A percentile compares a stretch with the other conserved stretches of the same genome.
phyloP scores from a whole-genome alignment of 64 coral and sea anemone genomes.

The Montipora capricornis region DNA sequence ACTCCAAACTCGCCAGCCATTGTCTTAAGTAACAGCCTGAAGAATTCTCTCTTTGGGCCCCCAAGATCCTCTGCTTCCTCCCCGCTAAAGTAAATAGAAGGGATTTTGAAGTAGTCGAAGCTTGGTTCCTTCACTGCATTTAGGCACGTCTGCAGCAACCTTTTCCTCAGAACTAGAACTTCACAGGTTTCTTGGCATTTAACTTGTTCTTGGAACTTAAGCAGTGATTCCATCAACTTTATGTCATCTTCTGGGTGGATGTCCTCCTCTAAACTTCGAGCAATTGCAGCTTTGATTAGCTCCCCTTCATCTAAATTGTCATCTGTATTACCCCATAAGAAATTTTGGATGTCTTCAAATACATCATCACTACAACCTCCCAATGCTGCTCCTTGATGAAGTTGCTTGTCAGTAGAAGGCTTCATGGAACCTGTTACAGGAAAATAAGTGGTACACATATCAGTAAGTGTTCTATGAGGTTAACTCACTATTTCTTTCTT shows the following conservation, averaged over 20 bases:
- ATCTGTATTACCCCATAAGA: slow-evolving; percentile 43
- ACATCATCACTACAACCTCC: slow-evolving; percentile 29
- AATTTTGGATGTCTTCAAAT: slow-evolving; percentile 35
- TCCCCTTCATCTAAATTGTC: slow-evolving; percentile 56
- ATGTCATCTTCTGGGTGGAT: slow-evolving; percentile 37
- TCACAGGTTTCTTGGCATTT: slow-evolving; percentile 27
- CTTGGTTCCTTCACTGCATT: slow-evolving; percentile 6
- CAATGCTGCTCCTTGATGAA: neutral
- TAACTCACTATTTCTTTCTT: slow-evolving; percentile 1
- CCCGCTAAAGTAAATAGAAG: slow-evolving; percentile 45
- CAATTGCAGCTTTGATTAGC: slow-evolving; percentile 61
- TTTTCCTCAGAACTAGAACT: slow-evolving; percentile 61
- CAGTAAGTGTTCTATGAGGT: slow-evolving; percentile 1
- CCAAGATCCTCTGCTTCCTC: slow-evolving; percentile 42
- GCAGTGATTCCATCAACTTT: slow-evolving; percentile 10
- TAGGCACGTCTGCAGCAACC: slow-evolving; percentile 56
- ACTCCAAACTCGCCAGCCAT: slow-evolving; percentile 48
- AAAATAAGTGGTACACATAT: neutral
- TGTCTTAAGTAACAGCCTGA: slow-evolving; percentile 53
- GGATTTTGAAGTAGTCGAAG: slow-evolving; percentile 22
- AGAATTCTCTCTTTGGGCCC: slow-evolving; percentile 35
- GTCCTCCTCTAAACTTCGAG: slow-evolving; percentile 41
- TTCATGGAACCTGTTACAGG: neutral
- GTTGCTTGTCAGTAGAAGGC: neutral
- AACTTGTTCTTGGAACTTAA: slow-evolving; percentile 46